Evolutionary conservation across 35 echinoderm and acorn worm genomes (phyloP), one percentile per base, ranked within the genome.

Genomic region (Ophiothrix spiculata): DNA sequence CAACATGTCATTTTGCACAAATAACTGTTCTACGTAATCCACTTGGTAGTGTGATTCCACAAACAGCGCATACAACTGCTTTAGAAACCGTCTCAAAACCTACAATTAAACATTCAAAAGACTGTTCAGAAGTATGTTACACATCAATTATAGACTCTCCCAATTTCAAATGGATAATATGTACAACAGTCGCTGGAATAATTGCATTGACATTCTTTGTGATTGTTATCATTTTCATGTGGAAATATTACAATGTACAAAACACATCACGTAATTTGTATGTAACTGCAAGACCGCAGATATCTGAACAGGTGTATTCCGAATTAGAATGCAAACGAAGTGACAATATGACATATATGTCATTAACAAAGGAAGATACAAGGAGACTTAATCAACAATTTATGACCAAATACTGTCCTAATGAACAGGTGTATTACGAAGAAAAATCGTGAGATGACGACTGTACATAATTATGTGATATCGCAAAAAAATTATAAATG

Each of bases 341-440:
- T 69, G 60, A 69, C 23, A 69, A 69, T 69, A 69, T 69, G 60
- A 69, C 60, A 12, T 69, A 69, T n/a, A 69, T 69, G 60, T 69
- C 60, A n/a, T 28, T 69, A 69, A 69, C 60, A 12, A 69, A 69
- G 29, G 60, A 69, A 69, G 60, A 69, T 28, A 69, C 60, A 4
- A 69, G 29, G 29, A 6, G 60, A 69, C 23, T 69, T 4, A 69
- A 69, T 25, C 60, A 69, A 6, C 16, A 69, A 28, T 69, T 69
- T 69, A 69, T 69, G 10, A 69, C 60, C 4, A 69, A 69, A n/a
- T 69, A 69, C 23, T 69, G 60, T n/a, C 60, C 60, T 25, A 69
- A 69, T 69, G 60, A 12, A 69, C 60, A 69, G 29, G n/a, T n/a
- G n/a, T n/a, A n/a, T n/a, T 69, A 69, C 29, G 60, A 69, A 15